Evolutionary conservation across 2,888 invertebrate species (phyloP).

Genomic region (Eledone cirrhosa): DNA sequence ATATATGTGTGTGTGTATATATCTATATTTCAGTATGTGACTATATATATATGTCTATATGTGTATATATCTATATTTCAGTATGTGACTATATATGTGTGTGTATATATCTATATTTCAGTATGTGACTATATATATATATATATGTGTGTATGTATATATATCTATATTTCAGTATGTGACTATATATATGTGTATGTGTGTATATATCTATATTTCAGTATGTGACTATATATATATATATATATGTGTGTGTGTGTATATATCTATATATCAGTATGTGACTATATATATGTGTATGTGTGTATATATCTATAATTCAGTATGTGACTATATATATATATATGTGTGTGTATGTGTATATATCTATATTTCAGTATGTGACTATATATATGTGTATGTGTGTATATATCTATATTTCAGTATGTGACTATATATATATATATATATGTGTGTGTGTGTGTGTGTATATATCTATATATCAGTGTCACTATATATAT

Average conservation of each 20-base stretch:
- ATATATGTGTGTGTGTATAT: neutral
- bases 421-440: neutral
- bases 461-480: neutral
- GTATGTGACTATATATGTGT: neutral
- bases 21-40: neutral
- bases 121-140: neutral
- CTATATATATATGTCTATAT: neutral
- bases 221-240: neutral
- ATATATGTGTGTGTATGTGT: too few relatives aligned
- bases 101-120: neutral
- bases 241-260: neutral
- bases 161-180: neutral
- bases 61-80: neutral
- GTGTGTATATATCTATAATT: neutral
- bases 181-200: neutral
- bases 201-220: neutral
- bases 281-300: neutral
- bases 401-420: too few relatives aligned
- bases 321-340: neutral
- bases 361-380: neutral
- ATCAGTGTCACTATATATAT: neutral
- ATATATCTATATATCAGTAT: neutral
- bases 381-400: too few relatives aligned
- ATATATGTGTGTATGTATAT: neutral
- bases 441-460: neutral